phyloP scores from a whole-genome alignment of 2,797 vertebrate genomes.

The Aplochiton taeniatus region DNA sequence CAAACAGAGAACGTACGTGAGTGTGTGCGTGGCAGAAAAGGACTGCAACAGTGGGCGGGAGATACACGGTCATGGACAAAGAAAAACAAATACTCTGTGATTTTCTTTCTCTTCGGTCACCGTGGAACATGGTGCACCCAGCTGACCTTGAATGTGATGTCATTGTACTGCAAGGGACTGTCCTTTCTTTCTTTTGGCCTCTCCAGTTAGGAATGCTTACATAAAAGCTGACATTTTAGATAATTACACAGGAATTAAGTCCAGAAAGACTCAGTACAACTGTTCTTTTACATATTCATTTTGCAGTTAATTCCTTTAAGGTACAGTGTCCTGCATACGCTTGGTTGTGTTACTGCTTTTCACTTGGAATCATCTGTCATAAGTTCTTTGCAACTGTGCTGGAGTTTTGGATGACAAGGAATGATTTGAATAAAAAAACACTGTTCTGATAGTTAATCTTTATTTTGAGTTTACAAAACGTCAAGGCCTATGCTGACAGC shows the following conservation, averaged over 20 bases:
- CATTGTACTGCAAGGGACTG: constrained; percentile 78
- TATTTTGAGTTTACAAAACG: not conserved
- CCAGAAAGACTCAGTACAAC: constrained; percentile 40
- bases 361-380: constrained; percentile 65
- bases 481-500: not conserved
- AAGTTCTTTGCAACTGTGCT: constrained; percentile 60
- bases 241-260: constrained; percentile 48
- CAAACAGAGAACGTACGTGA: constrained; percentile 13
- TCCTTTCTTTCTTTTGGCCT: constrained; percentile 53
- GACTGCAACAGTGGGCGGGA: constrained; percentile 32
- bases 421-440: constrained; percentile 56
- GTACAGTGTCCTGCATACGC: constrained; percentile 72
- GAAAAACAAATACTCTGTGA: constrained; percentile 23
- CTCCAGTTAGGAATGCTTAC: constrained; percentile 62
- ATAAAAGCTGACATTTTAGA: constrained; percentile 60
- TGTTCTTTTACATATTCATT: constrained; percentile 39
- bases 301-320: constrained; percentile 66
- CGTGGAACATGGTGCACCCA: constrained; percentile 66
- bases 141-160: constrained; percentile 80
- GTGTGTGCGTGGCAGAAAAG: not conserved
- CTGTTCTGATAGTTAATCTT: constrained; percentile 26
- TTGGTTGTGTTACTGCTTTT: constrained; percentile 61
- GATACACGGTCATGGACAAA: constrained; percentile 25
- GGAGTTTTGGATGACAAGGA: constrained; percentile 64
- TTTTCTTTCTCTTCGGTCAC: constrained; percentile 54